Base-by-base conservation (phyloP, 2,888 invertebrate genomes). In the Phyllotreta cruciferae region DNA sequence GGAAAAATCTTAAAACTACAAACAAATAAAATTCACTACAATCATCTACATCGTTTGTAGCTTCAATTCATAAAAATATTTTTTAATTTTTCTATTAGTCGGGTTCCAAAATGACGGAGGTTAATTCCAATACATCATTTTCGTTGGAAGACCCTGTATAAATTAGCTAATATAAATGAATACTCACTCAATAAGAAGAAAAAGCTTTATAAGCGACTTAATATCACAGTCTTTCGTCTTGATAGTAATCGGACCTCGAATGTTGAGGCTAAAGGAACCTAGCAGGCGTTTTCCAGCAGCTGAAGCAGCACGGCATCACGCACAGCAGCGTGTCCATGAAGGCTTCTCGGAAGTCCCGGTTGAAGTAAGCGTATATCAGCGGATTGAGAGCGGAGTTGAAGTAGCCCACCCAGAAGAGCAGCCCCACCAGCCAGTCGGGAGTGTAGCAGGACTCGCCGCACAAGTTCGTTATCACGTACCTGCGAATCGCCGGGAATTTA, bases 371-470 rank as follows among this genome's bases (percentile, higher is more conserved):
- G 82, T 96, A 96, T 75, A 98, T 95, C 70, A 97, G 84, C 0
- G 97, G 97, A 82, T 98, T 98, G 62, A 97, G 85, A 56, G 94
- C 94, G 9, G 95, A 95, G 83, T 97, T 97, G 84, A 94, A 94
- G 84, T 98, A 98, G 64, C 98, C 98, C 74, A 98, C 93, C 98
- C 97, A 97, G 81, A 92, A 92, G 38, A 91, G 83, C 72, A 90
- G 83, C 54, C 87, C 85, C 45, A 91, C 88, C 38, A 92, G 83
- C 71, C 88, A 84, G 60, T 86, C 85, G 3, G 91, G 91, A 67
- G 87, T 87, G 47, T 85, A 84, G 76, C 90, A 90, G 41, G 69
- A 55, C 11, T 82, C 85, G 1, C 93, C 93, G 79, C 96, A 93
- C 0, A 93, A 82, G 63, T 92, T 90, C 62, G 92, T 90, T 75